These are phyloP conservation scores for Brachionus rotundiformis DNA, from an alignment of 1,140 invertebrate species.

Conservation along the genomic window DNA sequence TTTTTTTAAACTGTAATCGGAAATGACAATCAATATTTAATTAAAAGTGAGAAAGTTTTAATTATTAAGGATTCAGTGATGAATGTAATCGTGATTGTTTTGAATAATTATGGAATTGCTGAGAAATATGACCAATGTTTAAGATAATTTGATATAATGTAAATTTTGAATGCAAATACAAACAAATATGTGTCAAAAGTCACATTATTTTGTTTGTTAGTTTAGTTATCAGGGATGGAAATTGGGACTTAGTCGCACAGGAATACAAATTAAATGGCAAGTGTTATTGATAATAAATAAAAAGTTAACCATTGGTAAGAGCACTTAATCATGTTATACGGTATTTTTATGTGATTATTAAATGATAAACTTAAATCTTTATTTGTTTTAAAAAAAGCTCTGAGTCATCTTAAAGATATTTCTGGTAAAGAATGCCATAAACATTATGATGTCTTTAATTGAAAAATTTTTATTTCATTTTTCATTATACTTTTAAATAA, in stretches of 20 bases:
- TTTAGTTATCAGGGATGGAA: neutral
- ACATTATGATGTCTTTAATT: no score
- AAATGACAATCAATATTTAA: conserved; percentile 33
- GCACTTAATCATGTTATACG: no score
- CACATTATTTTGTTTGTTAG: conserved; percentile 37
- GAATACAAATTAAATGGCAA: no score
- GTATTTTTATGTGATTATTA: no score
- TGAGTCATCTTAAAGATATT: no score
- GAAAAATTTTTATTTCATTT: no score
- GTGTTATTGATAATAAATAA: no score
- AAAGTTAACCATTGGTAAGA: no score
- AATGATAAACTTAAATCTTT: no score
- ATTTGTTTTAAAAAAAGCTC: no score
- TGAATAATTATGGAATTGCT: conserved; percentile 4
- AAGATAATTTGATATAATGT: conserved; percentile 20
- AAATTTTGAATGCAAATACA: neutral
- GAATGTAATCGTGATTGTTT: neutral
- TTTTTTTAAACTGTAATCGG: neutral
- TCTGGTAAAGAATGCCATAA: no score
- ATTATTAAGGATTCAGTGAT: neutral
- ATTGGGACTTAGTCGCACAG: neutral
- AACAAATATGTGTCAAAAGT: conserved; percentile 7
- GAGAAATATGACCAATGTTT: neutral
- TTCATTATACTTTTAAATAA: no score
- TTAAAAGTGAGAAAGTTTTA: conserved; percentile 28